Base-by-base conservation (phyloP, 2,888 invertebrate genomes). In the Cheilosia impressa region DNA sequence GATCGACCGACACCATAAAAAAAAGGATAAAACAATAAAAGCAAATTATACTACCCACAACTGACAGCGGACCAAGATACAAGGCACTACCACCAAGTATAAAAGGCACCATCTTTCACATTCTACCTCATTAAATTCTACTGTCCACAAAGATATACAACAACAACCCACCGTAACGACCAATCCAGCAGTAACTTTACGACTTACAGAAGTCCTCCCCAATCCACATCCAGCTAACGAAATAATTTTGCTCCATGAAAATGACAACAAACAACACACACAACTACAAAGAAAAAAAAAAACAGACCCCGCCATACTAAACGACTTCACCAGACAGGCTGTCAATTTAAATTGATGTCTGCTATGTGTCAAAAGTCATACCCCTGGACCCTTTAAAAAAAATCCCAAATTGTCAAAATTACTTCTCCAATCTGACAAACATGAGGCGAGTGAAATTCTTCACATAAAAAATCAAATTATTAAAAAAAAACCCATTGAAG, bases 311-410 rank as follows among this genome's bases (percentile, higher is more conserved):
- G 24, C 69, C 34, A 57, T 73, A 41, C 62, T 55, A 47, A 62
- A 63, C 69, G 73, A 73, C 83, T 75, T 52, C 58, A 66, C 55
- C 58, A 82, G 82, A 72, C 82, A 66, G 22, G n/a, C 77, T 82
- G 82, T 82, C 82, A 75, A 65, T 75, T 75, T 66, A 75, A 82
- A 82, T 72, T 78, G 71, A 78, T 78, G 77, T 55, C 52, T 57
- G 71, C 72, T 77, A 82, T 78, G 82, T 82, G 78, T 80, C 84
- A 80, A 80, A 76, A 80, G 84, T 82, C 76, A 78, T 82, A 78
- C 78, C 60, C 82, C 60, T 41, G 55, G 13, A 38, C 45, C 41
- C 15, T 7, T 19, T 10, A 17, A 17, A 41, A 34, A 24, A 50
- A 47, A 43, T 22, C 43, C 13, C 57, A 79, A 68, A 68, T 73